Evolutionary conservation across 2,888 invertebrate species (phyloP).

Genomic region (Agrochola lota): DNA sequence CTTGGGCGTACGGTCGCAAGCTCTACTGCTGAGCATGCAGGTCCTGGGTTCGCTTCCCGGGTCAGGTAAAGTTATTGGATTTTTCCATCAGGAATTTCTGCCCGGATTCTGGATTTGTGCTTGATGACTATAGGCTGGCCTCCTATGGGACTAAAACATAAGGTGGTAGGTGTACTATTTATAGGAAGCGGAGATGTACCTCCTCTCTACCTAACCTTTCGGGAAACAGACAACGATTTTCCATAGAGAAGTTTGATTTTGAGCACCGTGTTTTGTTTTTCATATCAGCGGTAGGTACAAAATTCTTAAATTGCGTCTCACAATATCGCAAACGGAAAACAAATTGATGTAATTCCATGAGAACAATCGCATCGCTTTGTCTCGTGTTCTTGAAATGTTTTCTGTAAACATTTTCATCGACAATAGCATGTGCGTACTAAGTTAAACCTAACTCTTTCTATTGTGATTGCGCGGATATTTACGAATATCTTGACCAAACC

Average conservation of each 20-base stretch:
- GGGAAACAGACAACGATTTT: not conserved
- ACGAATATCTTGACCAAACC: not conserved
- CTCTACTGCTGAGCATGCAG: not conserved
- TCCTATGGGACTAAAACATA: too few relatives aligned
- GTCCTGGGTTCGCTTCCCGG: not conserved
- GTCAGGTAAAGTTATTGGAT: not conserved
- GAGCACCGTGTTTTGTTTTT: not conserved
- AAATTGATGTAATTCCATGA: slow-evolving; percentile 13
- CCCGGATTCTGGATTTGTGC: not conserved
- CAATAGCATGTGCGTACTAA: slow-evolving; percentile 10
- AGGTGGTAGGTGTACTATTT: too few relatives aligned
- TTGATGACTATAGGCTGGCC: not conserved
- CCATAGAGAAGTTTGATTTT: not conserved
- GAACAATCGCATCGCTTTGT: slow-evolving; percentile 23
- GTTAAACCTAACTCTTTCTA: not conserved
- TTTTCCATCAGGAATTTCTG: not conserved
- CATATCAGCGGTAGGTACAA: not conserved
- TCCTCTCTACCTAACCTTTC: too few relatives aligned
- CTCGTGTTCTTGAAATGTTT: slow-evolving; percentile 21
- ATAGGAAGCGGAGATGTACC: too few relatives aligned
- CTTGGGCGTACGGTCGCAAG: too few relatives aligned
- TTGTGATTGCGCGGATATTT: slow-evolving; percentile 31
- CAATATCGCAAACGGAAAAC: slow-evolving; percentile 1
- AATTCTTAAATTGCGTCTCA: not conserved
- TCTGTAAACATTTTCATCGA: slow-evolving; percentile 34